These are phyloP conservation scores for Tinea pellionella DNA, from an alignment of 2,888 invertebrate genomes.

Conservation along the genomic window DNA sequence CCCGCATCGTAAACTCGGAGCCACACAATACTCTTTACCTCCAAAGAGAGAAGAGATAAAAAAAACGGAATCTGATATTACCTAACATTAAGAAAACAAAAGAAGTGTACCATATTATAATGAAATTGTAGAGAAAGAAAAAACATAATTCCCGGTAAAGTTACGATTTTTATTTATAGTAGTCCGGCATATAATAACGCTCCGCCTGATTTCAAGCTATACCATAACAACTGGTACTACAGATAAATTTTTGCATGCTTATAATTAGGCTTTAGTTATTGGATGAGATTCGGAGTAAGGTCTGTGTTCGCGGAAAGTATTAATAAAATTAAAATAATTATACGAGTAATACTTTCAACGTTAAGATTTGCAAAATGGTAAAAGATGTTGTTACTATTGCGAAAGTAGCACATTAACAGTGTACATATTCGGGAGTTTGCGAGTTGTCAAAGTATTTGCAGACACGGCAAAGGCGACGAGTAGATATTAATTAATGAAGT, in stretches of 20 bases:
- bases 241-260: no score
- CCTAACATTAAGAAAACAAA: background rate
- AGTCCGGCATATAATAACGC: no score
- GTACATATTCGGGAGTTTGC: background rate
- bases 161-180: background rate
- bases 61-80: slow-evolving; percentile 1
- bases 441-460: background rate
- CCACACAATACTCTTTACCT: background rate
- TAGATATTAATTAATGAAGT: slow-evolving; percentile 6
- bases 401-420: background rate
- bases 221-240: no score
- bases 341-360: background rate
- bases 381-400: background rate
- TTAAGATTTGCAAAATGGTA: background rate
- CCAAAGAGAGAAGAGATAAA: background rate
- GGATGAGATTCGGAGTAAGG: no score
- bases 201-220: no score
- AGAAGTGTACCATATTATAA: background rate
- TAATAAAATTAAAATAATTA: background rate
- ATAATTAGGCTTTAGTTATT: no score
- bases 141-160: background rate
- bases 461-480: background rate
- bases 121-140: background rate
- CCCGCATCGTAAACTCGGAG: background rate
- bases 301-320: no score